Evolutionary conservation across 2,113 vertebrate species (phyloP).

Genomic region (Grus americana): DNA sequence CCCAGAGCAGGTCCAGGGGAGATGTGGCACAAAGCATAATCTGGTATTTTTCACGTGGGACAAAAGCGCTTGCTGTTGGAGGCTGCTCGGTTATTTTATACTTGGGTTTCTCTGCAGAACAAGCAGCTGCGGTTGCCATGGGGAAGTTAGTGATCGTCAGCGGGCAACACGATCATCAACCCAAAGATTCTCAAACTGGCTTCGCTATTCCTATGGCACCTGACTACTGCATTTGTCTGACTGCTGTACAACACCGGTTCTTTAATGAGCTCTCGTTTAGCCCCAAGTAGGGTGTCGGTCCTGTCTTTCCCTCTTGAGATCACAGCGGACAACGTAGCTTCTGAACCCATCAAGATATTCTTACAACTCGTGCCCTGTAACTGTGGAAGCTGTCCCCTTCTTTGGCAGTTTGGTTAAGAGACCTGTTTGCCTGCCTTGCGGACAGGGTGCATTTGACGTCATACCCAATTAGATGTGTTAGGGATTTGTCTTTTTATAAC

Average conservation of each 20-base stretch:
- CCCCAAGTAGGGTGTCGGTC: not conserved
- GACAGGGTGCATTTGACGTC: not conserved
- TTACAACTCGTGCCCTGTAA: not conserved
- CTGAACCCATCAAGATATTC: not conserved
- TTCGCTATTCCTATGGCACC: not conserved
- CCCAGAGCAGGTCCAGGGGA: not conserved
- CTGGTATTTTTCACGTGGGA: not conserved
- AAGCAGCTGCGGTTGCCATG: slow-evolving; percentile 34
- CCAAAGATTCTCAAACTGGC: not conserved
- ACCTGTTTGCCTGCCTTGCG: not conserved
- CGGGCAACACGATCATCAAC: not conserved
- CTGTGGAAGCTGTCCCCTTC: not conserved
- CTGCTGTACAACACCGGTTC: not conserved
- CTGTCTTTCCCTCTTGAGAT: not conserved
- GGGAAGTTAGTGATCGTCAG: slow-evolving; percentile 10
- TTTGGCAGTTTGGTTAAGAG: not conserved
- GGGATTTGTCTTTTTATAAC: slow-evolving; percentile 36
- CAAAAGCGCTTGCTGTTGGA: not conserved
- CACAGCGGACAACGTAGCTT: accelerated
- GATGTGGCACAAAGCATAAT: not conserved
- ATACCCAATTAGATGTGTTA: not conserved
- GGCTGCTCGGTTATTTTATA: not conserved
- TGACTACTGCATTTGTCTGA: not conserved
- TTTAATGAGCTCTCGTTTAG: not conserved
- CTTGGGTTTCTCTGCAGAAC: not conserved